Evolutionary conservation across 2,797 vertebrate species (phyloP).

Genomic region (Platalea minor): DNA sequence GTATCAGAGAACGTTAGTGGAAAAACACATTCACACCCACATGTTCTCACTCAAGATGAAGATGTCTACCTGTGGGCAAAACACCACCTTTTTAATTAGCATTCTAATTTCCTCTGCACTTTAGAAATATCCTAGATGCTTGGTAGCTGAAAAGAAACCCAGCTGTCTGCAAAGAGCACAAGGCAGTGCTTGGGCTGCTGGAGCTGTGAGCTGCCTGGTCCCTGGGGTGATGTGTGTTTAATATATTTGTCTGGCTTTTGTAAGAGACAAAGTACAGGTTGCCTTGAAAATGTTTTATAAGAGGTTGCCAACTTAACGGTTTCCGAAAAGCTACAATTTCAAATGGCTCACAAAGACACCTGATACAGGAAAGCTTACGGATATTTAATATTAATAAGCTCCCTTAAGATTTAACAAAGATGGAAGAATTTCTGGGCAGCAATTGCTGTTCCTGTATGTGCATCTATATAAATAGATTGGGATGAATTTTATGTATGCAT

Average conservation of each 20-base stretch:
- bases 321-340: not conserved
- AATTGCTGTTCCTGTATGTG: not conserved
- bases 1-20: not conserved
- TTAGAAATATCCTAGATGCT: not conserved
- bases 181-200: not conserved
- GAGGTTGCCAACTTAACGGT: not conserved
- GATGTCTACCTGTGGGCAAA: constrained; percentile 12
- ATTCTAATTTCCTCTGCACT: not conserved
- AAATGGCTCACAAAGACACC: not conserved
- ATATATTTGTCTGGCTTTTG: not conserved
- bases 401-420: not conserved
- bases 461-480: not conserved
- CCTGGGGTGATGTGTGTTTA: not conserved
- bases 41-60: not conserved
- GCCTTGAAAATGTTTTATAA: not conserved
- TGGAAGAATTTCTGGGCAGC: not conserved
- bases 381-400: not conserved
- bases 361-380: not conserved
- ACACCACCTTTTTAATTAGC: constrained; percentile 27
- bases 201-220: not conserved
- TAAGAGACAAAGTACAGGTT: not conserved
- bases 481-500: not conserved
- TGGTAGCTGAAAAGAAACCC: constrained; percentile 1
- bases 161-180: not conserved
- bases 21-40: not conserved